A percentile compares a stretch with the other conserved stretches of the same genome.
These are phyloP conservation scores for Hemicrepidius hirtus DNA, from an alignment of 2,888 invertebrate genomes.

Conservation along the genomic window DNA sequence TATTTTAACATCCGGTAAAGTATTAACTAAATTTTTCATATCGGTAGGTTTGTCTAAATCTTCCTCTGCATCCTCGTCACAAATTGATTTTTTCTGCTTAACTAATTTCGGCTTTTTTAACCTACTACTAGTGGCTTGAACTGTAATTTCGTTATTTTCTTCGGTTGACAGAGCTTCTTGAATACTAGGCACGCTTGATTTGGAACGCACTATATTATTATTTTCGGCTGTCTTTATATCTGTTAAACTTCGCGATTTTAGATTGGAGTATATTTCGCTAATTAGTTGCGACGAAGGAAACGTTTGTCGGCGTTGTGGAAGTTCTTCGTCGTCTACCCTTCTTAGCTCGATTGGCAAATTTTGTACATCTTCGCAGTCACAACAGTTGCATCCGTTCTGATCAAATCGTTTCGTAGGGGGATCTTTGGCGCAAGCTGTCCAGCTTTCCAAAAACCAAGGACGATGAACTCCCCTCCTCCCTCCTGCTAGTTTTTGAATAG, in stretches of 20 bases:
- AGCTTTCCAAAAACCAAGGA: constrained; percentile 88
- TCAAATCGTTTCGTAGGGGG: constrained; percentile 71
- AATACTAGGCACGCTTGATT: constrained; percentile 83
- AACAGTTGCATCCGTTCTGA: constrained; percentile 76
- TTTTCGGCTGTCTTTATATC: constrained; percentile 87
- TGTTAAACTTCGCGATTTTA: constrained; percentile 89
- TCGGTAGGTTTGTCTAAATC: constrained; percentile 81
- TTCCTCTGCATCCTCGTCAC: constrained; percentile 82
- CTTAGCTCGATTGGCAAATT: constrained; percentile 93
- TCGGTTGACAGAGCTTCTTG: constrained; percentile 55
- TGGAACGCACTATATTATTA: constrained; percentile 82
- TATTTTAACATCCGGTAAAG: constrained; percentile 80
- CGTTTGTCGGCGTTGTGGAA: constrained; percentile 74
- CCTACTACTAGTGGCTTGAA: constrained; percentile 56
- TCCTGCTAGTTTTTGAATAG: constrained; percentile 88
- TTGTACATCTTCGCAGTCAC: constrained; percentile 78
- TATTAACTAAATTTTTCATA: constrained; percentile 79
- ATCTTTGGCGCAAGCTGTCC: constrained; percentile 75
- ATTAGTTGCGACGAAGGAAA: constrained; percentile 71
- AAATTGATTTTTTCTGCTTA: constrained; percentile 90
- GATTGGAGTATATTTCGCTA: constrained; percentile 72
- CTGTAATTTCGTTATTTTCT: constrained; percentile 38
- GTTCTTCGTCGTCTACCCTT: constrained; percentile 81
- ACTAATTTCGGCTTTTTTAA: constrained; percentile 81
- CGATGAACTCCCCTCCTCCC: constrained; percentile 77